Base-by-base conservation (phyloP, 2,113 vertebrate species). In the Stomatorhinus ivindoensis region DNA sequence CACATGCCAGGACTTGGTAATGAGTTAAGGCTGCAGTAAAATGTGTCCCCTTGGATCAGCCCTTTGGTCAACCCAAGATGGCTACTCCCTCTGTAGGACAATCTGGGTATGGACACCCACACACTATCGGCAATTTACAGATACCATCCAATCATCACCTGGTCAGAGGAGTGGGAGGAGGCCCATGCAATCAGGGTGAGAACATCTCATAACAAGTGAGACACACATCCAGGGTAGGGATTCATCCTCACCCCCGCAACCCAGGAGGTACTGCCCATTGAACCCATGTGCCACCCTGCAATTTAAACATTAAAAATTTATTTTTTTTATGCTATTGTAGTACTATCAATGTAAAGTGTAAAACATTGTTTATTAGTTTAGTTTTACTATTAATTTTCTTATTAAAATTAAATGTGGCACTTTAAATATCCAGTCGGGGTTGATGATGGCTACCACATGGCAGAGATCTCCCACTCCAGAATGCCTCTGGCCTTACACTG, bases 371-470 rank as follows among this genome's bases (percentile, higher is more conserved):
- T 17, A 48, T 46, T 47, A n/a, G 24, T 44, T 88, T 61, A 58
- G 9, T 88, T 69, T 88, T 21, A 48, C 39, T 42, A n/a, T 46
- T 58, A 42, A 39, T 50, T 27, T 73, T 73, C 21, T 76, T 9
- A 73, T 50, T 19, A 88, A 91, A 91, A 89, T 89, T 1, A 42
- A 92, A 35, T 89, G 91, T 89, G 85, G 46, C 88, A 91, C 42
- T 47, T 44, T 47, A 47, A 46, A 46, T 91, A 85, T 90, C 92
- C 89, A 91, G 89, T 90, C 50, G 44, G 76, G 39, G 88, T 42
- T 89, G 88, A 92, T 91, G 91, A 92, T 83, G 44, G 44, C 61
- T 27, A 1, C 15, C 35, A 19, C 73, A 84, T 86, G 82, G 21
- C 80, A 65, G 50, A 15, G 82, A 46, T 73, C 89, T 21, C 89